A percentile compares a stretch with the other conserved stretches of the same genome.
phyloP scores from a whole-genome alignment of 2,888 invertebrate species.

The Ceriagrion tenellum region DNA sequence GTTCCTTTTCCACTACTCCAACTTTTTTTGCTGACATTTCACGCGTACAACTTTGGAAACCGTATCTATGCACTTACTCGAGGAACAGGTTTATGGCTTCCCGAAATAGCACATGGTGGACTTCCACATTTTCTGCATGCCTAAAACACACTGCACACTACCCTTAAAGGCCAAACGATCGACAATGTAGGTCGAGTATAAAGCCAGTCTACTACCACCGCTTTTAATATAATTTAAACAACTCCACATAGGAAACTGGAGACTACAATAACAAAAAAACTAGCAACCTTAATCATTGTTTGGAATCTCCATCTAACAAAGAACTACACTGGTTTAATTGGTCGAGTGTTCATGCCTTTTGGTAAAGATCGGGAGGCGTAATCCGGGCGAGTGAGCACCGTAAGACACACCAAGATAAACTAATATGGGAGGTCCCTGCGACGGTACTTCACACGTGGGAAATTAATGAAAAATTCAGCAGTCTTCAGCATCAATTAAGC shows the following conservation, averaged over 20 bases:
- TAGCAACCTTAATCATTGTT: too few species aligned
- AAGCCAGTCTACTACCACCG: background rate
- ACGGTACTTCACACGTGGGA: too few species aligned
- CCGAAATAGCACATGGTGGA: slow-evolving; percentile 32
- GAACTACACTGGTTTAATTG: too few species aligned
- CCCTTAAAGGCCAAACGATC: background rate
- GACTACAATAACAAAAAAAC: too few species aligned
- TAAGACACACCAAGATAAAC: too few species aligned
- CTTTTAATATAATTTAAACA: background rate
- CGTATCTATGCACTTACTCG: slow-evolving; percentile 29
- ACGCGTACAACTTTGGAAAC: slow-evolving; percentile 39
- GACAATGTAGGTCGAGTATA: slow-evolving; percentile 22
- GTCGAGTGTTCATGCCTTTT: too few species aligned
- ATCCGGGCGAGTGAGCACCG: too few species aligned
- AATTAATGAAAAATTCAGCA: too few species aligned
- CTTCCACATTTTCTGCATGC: slow-evolving; percentile 35
- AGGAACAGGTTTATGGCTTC: slow-evolving; percentile 25
- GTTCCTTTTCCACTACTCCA: background rate
- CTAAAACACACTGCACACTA: slow-evolving; percentile 22
- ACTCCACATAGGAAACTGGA: background rate
- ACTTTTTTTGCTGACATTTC: slow-evolving; percentile 32
- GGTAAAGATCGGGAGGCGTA: too few species aligned
- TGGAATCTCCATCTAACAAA: too few species aligned
- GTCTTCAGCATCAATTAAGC: too few species aligned
- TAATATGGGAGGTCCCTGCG: too few species aligned